Evolutionary conservation across 2,888 invertebrate genomes (phyloP), one percentile per base, ranked within the genome.

Genomic region (Bellardia bayeri): DNA sequence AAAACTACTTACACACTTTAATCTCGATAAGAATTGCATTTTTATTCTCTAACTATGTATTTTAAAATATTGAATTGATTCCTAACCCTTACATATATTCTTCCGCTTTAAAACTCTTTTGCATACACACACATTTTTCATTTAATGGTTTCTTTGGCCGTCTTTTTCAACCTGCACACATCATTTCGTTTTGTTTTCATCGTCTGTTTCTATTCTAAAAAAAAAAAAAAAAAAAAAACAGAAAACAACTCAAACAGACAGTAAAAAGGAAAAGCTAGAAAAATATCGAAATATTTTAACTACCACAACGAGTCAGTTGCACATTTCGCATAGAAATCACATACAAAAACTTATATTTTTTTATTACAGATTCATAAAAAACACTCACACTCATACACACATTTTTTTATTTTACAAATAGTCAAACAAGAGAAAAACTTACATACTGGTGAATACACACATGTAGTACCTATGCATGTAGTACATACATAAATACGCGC

Each of bases 241-340:
- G 11, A 37, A 71, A 71, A 51, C 40, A 8, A 51, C 7, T 63
- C 33, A 9, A 51, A 56, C 33, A 72, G n/a, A 14, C 45, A 61
- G 23, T 61, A 51, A 49, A 58, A 49, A 61, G 40, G 33, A 51
- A 49, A 75, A 74, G 11, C 14, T 51, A 37, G 13, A 51, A 51
- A 75, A 82, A 54, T n/a, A 68, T 61, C 49, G 61, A 61, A 68
- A 61, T 33, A 56, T 42, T 51, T 8, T 13, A 45, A 45, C 45
- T 13, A 45, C 11, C 33, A 51, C 69, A 49, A 66, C 49, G 2
- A 40, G n/a, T 23, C 42, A 40, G n/a, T 23, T 16, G n/a, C 74
- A 74, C 40, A 64, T 64, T 80, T 72, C 66, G 49, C 82, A 82
- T 66, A 82, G 58, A 74, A 82, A 72, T 40, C 40, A 40, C 14